Percentiles rank a stretch among this genome's conserved stretches.
Conservation (phyloP, 2,888 invertebrate species). For the Caradrina clavipalpis region DNA sequence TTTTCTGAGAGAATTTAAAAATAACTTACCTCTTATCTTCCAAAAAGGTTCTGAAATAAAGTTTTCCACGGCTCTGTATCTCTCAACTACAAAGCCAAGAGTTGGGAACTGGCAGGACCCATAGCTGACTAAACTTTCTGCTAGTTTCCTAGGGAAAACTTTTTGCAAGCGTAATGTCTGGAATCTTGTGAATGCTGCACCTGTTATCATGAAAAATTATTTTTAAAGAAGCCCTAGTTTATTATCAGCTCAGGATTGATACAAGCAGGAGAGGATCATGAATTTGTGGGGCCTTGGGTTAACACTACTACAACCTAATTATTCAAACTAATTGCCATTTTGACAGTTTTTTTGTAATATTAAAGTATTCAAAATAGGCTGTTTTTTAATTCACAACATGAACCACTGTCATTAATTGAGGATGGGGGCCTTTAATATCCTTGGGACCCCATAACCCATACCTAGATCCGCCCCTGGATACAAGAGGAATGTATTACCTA, state of each 20-base stretch:
- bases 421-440: too few species aligned
- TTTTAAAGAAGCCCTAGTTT: neutral
- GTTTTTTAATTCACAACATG: too few species aligned
- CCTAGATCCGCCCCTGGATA: too few species aligned
- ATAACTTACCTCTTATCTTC: constrained; percentile 95
- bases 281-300: too few species aligned
- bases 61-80: constrained; percentile 97
- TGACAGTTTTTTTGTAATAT: too few species aligned
- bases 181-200: constrained; percentile 99
- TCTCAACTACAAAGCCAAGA: constrained; percentile 99
- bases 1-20: neutral
- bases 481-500: constrained; percentile 90
- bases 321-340: too few species aligned
- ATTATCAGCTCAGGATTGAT: neutral
- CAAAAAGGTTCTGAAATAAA: constrained; percentile 99
- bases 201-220: constrained; percentile 81
- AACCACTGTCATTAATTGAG: too few species aligned
- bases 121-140: constrained; percentile 97
- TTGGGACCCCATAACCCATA: too few species aligned
- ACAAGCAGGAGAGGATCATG: too few species aligned
- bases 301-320: too few species aligned
- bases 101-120: constrained; percentile 99
- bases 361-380: too few species aligned
- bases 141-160: constrained; percentile 94
- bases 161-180: constrained; percentile 97